Conservation (phyloP, 2,797 vertebrate genomes). For the Knipowitschia caucasica region DNA sequence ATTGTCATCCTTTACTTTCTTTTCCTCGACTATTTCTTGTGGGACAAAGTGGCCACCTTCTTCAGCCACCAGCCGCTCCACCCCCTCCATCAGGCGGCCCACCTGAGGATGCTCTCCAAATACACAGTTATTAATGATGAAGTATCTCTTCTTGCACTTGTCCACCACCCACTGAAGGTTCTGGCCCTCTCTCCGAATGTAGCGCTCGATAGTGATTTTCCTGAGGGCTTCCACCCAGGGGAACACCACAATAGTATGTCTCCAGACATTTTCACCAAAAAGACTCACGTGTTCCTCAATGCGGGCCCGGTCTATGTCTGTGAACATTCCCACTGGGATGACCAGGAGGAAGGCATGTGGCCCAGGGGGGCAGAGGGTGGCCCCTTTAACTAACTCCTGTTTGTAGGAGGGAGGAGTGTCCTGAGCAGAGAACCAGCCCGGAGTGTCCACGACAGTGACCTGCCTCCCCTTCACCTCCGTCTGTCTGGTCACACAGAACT, state of each 20-base stretch:
- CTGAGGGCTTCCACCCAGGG: slow-evolving; percentile 74
- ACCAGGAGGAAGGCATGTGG: slow-evolving; percentile 78
- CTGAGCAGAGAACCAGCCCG: slow-evolving; percentile 79
- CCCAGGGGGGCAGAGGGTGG: slow-evolving; percentile 69
- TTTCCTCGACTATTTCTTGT: slow-evolving; percentile 40
- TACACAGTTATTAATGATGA: slow-evolving; percentile 75
- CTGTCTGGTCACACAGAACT: slow-evolving; percentile 70
- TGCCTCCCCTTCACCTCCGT: slow-evolving; percentile 54
- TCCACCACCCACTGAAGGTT: slow-evolving; percentile 76
- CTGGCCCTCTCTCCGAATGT: slow-evolving; percentile 76
- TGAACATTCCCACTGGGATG: slow-evolving; percentile 80
- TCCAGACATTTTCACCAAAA: slow-evolving; percentile 74
- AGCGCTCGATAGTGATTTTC: slow-evolving; percentile 74
- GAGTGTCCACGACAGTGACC: slow-evolving; percentile 78
- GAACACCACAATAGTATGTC: slow-evolving; percentile 77
- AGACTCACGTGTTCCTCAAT: slow-evolving; percentile 76
- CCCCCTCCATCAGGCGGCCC: slow-evolving; percentile 64
- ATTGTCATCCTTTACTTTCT: slow-evolving; percentile 49
- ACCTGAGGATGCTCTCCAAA: slow-evolving; percentile 76
- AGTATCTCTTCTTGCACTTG: slow-evolving; percentile 74
- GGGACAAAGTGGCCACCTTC: slow-evolving; percentile 63
- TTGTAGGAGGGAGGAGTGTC: slow-evolving; percentile 62
- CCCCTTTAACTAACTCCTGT: slow-evolving; percentile 66
- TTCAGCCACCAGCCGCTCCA: slow-evolving; percentile 75
- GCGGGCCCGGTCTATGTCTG: slow-evolving; percentile 68